These are phyloP conservation scores for Asteroscopus sphinx DNA, from an alignment of 2,888 invertebrate species.

Conservation along the genomic window DNA sequence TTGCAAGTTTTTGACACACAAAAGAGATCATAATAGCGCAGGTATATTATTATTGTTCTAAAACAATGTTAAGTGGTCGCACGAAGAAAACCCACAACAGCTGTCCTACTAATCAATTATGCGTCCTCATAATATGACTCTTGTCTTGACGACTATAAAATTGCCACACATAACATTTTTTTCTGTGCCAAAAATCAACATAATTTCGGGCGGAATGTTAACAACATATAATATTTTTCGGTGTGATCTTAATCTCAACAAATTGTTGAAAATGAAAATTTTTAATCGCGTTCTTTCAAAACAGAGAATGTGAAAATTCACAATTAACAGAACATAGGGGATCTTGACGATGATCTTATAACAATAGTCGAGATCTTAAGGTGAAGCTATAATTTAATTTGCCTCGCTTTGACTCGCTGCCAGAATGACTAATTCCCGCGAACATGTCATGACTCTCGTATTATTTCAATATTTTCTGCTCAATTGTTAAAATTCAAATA, in stretches of 20 bases:
- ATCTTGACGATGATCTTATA: slow-evolving; percentile 75
- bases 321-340: slow-evolving; percentile 67
- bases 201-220: slow-evolving; percentile 83
- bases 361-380: slow-evolving; percentile 80
- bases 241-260: slow-evolving; percentile 83
- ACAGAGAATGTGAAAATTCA: slow-evolving; percentile 66
- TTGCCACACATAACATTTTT: slow-evolving; percentile 80
- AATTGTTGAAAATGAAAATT: slow-evolving; percentile 83
- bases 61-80: slow-evolving; percentile 72
- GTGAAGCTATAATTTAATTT: slow-evolving; percentile 81
- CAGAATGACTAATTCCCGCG: slow-evolving; percentile 85
- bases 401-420: slow-evolving; percentile 81
- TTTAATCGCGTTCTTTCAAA: slow-evolving; percentile 77
- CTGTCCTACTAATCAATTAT: slow-evolving; percentile 85
- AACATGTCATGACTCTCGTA: slow-evolving; percentile 76
- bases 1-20: slow-evolving; percentile 32
- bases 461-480: slow-evolving; percentile 77
- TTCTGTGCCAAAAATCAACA: slow-evolving; percentile 86
- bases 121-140: slow-evolving; percentile 81
- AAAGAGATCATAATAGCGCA: slow-evolving; percentile 47
- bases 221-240: slow-evolving; percentile 87
- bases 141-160: slow-evolving; percentile 83
- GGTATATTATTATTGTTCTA: slow-evolving; percentile 65
- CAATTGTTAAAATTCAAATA: slow-evolving; percentile 70
- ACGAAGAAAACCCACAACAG: slow-evolving; percentile 76